Base-by-base conservation (phyloP, 2,888 invertebrate genomes). In the Drosophila fungiperda region DNA sequence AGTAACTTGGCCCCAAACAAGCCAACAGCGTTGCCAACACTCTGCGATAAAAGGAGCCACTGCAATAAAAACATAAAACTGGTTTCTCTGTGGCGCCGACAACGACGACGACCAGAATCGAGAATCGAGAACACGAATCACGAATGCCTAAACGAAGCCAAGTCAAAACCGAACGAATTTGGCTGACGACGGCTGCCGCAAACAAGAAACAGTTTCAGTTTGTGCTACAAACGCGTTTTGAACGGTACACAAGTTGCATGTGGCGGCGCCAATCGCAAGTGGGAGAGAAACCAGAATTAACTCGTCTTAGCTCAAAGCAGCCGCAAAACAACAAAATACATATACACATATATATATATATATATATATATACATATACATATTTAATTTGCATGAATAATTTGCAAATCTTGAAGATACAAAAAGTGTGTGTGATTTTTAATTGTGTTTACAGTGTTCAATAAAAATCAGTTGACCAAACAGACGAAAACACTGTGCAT, bases 141-240 rank as follows among this genome's bases (percentile, higher is more conserved):
- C 38, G 57, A 55, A 49, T 58, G 78, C 66, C 70, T 53, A 68
- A 23, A 53, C 23, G 55, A 33, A 35, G 20, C 36, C 35, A 38
- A 52, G 33, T 70, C 11, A 32, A 45, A 45, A 49, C 52, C 26
- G 12, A 61, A 60, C 63, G 11, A 40, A 35, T 45, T 26, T 54
- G 48, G 45, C 49, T 17, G 38, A 48, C 45, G 49, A 59, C 12
- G 17, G 17, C 29, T 35, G 12, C 55, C 60, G 40, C 45, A 68
- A 74, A 70, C 57, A 72, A 75, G 72, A 78, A 89, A 88, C 87
- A 84, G 88, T 80, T 87, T 91, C 91, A 91, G 91, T 91, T 91
- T 87, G 87, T 84, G 83, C 83, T 88, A 82, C 87, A 87, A 90
- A 82, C 91, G 91, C 87, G 87, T 88, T 86, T 88, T 74, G 87